Base-by-base conservation (phyloP, 1,140 invertebrate species). In the Lysiphlebus fabarum region DNA sequence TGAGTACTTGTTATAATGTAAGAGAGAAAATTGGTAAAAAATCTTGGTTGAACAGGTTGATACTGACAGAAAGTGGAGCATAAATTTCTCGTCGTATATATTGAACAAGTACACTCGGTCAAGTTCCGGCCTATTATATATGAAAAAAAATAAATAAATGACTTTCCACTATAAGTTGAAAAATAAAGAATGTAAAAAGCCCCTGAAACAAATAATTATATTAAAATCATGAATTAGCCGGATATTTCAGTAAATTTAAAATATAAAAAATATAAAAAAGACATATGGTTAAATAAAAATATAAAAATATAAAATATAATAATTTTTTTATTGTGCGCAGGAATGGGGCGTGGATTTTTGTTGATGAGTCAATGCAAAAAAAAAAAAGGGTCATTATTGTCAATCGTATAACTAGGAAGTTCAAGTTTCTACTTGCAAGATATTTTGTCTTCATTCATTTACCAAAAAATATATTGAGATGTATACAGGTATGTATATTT, bases 51-150 rank as follows among this genome's bases (percentile, higher is more conserved):
- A 51, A 37, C 57, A 51, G 40, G 57, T 49, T 44, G 48, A 11
- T 12, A 51, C 12, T 33, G 33, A 34, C 48, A 14, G 48, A 58
- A 58, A 58, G 57, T 58, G n/a, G 57, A 58, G 26, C 57, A 58
- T 36, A 14, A 26, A 26, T 26, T 26, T 26, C 17, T 26, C 17
- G 17, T 26, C 17, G 17, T 26, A 26, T 54, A 17, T 42, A 43
- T 33, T 54, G 53, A 38, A 41, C 37, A 43, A 54, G 14, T 9
- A 44, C 14, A 42, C 17, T 41, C 37, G 26, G 53, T 26, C 17
- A 54, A 42, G 53, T 54, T 44, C 53, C 42, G 53, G 17, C 42
- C 53, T 17, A 45, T 45, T 45, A 7, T n/a, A 45, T 53, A 12
- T 11, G 47, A 41, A 41, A 41, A 41, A 26, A 4, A 26, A 4